A percentile compares a stretch with the other conserved stretches of the same genome.
These are phyloP conservation scores for Parochlus steinenii DNA, from an alignment of 2,888 invertebrate genomes.

Conservation along the genomic window DNA sequence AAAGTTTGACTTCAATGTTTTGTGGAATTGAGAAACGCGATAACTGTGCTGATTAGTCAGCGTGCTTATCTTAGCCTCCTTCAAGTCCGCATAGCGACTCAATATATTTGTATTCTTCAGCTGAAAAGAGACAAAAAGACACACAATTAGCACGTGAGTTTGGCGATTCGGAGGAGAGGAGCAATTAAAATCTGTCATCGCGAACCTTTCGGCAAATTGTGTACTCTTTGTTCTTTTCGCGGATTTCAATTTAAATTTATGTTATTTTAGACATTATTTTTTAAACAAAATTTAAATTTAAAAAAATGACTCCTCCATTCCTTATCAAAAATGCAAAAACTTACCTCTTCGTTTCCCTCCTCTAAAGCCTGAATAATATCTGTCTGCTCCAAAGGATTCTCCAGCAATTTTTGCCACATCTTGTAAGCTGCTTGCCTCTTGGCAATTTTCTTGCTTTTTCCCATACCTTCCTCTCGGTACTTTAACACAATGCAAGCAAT, in stretches of 20 bases:
- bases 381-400: constrained; percentile 52
- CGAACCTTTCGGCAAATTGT: constrained; percentile 1
- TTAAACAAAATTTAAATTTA: too few relatives aligned
- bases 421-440: constrained; percentile 85
- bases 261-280: too few relatives aligned
- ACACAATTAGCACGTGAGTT: constrained; percentile 22
- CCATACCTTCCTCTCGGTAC: constrained; percentile 68
- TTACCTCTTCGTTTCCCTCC: constrained; percentile 52
- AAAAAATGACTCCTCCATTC: constrained; percentile 3
- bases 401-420: constrained; percentile 77
- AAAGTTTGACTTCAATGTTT: constrained; percentile 72
- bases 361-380: constrained; percentile 42
- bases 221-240: too few relatives aligned
- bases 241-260: too few relatives aligned
- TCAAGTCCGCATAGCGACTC: constrained; percentile 69
- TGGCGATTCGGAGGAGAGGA: neutral
- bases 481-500: constrained; percentile 80
- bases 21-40: constrained; percentile 90
- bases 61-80: constrained; percentile 80
- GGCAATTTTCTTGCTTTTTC: constrained; percentile 91
- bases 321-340: constrained; percentile 17
- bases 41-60: constrained; percentile 73
- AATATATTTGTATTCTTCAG: constrained; percentile 36
- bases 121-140: constrained; percentile 22
- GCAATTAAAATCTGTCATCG: too few relatives aligned